These are phyloP conservation scores for Proisotoma minuta DNA, from an alignment of 2,888 invertebrate genomes.

Conservation along the genomic window DNA sequence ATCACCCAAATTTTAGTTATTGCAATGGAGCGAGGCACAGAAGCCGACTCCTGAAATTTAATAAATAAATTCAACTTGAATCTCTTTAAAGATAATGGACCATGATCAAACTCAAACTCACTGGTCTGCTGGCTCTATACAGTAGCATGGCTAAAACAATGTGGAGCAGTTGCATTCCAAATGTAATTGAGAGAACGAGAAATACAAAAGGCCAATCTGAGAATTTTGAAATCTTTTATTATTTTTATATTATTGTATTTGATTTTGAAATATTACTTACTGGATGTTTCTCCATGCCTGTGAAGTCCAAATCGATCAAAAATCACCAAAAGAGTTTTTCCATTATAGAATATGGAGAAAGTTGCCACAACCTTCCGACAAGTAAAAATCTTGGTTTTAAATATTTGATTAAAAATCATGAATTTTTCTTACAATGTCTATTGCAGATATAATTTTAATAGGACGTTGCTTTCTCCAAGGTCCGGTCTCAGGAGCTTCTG, in stretches of 20 bases:
- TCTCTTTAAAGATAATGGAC: neutral
- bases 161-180: constrained; percentile 9
- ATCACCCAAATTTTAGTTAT: constrained; percentile 4
- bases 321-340: constrained; percentile 12
- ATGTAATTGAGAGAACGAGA: constrained; percentile 11
- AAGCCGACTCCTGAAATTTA: constrained; percentile 4
- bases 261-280: neutral
- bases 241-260: neutral
- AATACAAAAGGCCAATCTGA: constrained; percentile 13
- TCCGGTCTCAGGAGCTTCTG: no score
- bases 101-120: neutral
- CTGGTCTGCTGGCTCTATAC: constrained; percentile 2
- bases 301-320: constrained; percentile 8
- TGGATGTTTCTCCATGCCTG: neutral
- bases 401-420: neutral
- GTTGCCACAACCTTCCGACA: constrained; percentile 8
- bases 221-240: no score
- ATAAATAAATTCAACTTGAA: neutral
- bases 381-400: neutral
- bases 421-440: constrained; percentile 11
- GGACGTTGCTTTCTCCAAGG: constrained; percentile 13
- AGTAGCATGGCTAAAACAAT: constrained; percentile 9
- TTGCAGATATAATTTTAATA: constrained; percentile 10
- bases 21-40: neutral
- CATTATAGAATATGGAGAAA: constrained; percentile 16